These are phyloP conservation scores for Campoplex nolae DNA, from an alignment of 2,888 invertebrate genomes.

Conservation along the genomic window DNA sequence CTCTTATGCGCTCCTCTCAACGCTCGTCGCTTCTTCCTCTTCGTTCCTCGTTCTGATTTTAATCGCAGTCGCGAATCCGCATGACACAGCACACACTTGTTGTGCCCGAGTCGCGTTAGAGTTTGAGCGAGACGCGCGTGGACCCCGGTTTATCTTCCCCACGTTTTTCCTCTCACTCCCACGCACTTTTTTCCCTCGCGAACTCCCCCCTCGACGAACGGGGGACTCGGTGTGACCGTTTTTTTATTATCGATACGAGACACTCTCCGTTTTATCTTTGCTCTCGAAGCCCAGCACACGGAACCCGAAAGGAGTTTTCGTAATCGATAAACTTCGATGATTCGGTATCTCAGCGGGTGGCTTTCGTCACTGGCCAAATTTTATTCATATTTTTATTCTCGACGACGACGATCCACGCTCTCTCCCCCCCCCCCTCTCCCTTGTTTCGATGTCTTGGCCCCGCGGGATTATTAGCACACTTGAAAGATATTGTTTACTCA, in stretches of 20 bases:
- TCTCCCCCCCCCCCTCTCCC: background rate
- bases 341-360: slow-evolving; percentile 28
- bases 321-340: slow-evolving; percentile 54
- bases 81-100: slow-evolving; percentile 5
- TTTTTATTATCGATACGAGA: slow-evolving; percentile 29
- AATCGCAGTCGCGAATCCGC: slow-evolving; percentile 11
- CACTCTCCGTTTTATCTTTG: slow-evolving; percentile 34
- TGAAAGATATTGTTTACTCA: background rate
- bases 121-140: slow-evolving; percentile 28
- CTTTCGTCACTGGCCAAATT: slow-evolving; percentile 2
- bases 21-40: background rate
- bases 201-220: slow-evolving; percentile 8
- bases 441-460: background rate
- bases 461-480: background rate
- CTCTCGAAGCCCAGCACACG: background rate
- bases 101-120: slow-evolving; percentile 18
- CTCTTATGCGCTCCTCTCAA: slow-evolving; percentile 11
- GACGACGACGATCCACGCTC: no score
- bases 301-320: slow-evolving; percentile 43
- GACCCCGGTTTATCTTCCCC: background rate
- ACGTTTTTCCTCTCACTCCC: slow-evolving; percentile 9
- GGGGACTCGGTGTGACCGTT: slow-evolving; percentile 11
- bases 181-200: slow-evolving; percentile 6
- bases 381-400: background rate
- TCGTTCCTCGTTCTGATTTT: slow-evolving; percentile 41